Evolutionary conservation across 2,797 vertebrate species (phyloP).

Genomic region (Galaxias olidus): DNA sequence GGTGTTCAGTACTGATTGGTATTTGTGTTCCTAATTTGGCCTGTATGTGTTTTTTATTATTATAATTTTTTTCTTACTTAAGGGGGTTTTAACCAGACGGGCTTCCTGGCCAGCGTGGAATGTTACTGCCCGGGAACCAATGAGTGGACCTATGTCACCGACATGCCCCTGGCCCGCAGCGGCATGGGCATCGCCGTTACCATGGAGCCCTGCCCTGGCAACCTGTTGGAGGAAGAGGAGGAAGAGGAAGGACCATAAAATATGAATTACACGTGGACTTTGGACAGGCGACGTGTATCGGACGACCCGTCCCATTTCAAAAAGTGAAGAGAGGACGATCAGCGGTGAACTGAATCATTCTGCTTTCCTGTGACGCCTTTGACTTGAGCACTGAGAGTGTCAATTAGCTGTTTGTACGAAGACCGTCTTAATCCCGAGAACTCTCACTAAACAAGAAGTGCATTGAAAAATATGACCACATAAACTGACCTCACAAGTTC

Average conservation of each 20-base stretch:
- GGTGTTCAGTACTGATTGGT: too few relatives aligned
- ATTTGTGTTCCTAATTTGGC: too few relatives aligned
- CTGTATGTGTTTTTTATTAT: background rate
- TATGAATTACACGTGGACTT: background rate
- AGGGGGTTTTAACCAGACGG: constrained; percentile 84
- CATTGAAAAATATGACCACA: too few relatives aligned
- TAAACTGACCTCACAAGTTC: constrained; percentile 13
- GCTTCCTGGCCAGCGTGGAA: constrained; percentile 80
- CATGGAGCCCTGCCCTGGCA: constrained; percentile 85
- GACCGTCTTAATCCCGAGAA: too few relatives aligned
- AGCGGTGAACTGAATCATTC: too few relatives aligned
- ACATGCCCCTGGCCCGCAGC: constrained; percentile 77
- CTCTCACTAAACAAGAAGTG: too few relatives aligned
- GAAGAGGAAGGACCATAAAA: constrained; percentile 26
- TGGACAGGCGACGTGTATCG: too few relatives aligned
- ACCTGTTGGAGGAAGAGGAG: constrained; percentile 56
- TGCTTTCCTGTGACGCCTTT: too few relatives aligned
- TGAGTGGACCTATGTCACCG: constrained; percentile 71
- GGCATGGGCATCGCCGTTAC: constrained; percentile 84
- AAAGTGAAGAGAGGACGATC: too few relatives aligned
- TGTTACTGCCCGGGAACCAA: constrained; percentile 75
- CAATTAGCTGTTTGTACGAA: too few relatives aligned
- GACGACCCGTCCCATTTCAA: too few relatives aligned
- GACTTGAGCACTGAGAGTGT: too few relatives aligned
- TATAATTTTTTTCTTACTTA: constrained; percentile 1